Percentiles rank a stretch among this genome's conserved stretches.
phyloP scores from a whole-genome alignment of 2,113 vertebrate species.

The Heloderma charlesbogerti region DNA sequence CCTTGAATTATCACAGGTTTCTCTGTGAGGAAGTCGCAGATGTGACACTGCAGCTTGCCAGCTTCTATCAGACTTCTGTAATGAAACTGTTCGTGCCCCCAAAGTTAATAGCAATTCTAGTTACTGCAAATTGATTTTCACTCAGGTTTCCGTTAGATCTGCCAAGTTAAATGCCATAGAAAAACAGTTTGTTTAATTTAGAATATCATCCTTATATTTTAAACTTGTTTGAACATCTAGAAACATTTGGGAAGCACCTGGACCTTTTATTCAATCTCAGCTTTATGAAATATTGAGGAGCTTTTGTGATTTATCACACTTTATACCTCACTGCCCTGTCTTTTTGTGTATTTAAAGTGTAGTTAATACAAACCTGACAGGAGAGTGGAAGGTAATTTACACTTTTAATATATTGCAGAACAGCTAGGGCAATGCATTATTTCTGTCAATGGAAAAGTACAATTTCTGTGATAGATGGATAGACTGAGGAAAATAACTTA shows the following conservation, averaged over 20 bases:
- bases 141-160: slow-evolving; percentile 52
- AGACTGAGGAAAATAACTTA: slow-evolving; percentile 47
- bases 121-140: slow-evolving; percentile 64
- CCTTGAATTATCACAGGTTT: slow-evolving; percentile 17
- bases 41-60: slow-evolving; percentile 26
- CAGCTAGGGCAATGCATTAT: slow-evolving; percentile 61
- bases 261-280: slow-evolving; percentile 53
- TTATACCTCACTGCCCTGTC: slow-evolving; percentile 67
- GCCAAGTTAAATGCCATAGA: slow-evolving; percentile 56
- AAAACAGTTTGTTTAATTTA: slow-evolving; percentile 54
- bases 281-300: slow-evolving; percentile 63
- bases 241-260: slow-evolving; percentile 65
- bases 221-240: slow-evolving; percentile 39
- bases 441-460: slow-evolving; percentile 68
- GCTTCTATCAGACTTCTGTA: slow-evolving; percentile 41
- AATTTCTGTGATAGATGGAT: slow-evolving; percentile 63
- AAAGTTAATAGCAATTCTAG: slow-evolving; percentile 51
- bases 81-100: slow-evolving; percentile 57
- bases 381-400: slow-evolving; percentile 74
- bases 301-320: slow-evolving; percentile 61
- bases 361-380: slow-evolving; percentile 72
- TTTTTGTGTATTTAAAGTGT: slow-evolving; percentile 73
- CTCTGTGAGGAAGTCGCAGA: slow-evolving; percentile 12
- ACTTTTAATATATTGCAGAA: slow-evolving; percentile 77
- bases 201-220: slow-evolving; percentile 54